Evolutionary conservation across 2,888 invertebrate genomes (phyloP).

Genomic region (Conops quadrifasciatus): DNA sequence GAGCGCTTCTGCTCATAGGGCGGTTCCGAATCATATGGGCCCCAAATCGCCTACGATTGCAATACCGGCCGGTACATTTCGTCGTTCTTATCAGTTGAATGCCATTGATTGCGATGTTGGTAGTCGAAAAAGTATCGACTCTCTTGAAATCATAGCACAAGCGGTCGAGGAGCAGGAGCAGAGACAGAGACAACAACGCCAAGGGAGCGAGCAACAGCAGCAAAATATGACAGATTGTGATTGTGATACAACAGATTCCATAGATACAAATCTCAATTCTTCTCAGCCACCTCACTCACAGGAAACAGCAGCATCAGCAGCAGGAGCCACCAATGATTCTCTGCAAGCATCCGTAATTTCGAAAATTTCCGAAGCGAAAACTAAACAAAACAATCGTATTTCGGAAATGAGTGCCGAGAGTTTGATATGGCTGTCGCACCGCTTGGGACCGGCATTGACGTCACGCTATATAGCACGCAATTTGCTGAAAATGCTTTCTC

Average conservation of each 20-base stretch:
- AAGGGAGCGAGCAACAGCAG: constrained; percentile 4
- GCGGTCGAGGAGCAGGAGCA: constrained; percentile 46
- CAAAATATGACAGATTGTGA: background rate
- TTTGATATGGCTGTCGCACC: constrained; percentile 89
- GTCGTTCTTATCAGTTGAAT: constrained; percentile 66
- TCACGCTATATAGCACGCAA: constrained; percentile 91
- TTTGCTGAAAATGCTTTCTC: constrained; percentile 89
- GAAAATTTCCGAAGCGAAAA: constrained; percentile 60
- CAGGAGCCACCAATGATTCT: constrained; percentile 51
- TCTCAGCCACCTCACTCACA: constrained; percentile 6
- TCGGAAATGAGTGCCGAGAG: constrained; percentile 90
- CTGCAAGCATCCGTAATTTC: constrained; percentile 62
- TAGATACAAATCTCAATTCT: background rate
- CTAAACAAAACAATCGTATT: constrained; percentile 69
- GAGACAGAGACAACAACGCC: constrained; percentile 15
- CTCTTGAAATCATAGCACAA: constrained; percentile 62
- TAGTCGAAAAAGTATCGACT: constrained; percentile 69
- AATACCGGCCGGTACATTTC: constrained; percentile 69
- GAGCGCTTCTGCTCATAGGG: constrained; percentile 36
- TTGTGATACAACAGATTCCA: background rate
- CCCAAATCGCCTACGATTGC: constrained; percentile 75
- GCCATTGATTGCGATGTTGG: constrained; percentile 73
- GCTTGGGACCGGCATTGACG: constrained; percentile 92
- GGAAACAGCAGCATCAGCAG: constrained; percentile 36
- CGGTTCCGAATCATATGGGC: constrained; percentile 37